Base-by-base conservation (phyloP, 2,797 vertebrate species). In the Esox lucius region DNA sequence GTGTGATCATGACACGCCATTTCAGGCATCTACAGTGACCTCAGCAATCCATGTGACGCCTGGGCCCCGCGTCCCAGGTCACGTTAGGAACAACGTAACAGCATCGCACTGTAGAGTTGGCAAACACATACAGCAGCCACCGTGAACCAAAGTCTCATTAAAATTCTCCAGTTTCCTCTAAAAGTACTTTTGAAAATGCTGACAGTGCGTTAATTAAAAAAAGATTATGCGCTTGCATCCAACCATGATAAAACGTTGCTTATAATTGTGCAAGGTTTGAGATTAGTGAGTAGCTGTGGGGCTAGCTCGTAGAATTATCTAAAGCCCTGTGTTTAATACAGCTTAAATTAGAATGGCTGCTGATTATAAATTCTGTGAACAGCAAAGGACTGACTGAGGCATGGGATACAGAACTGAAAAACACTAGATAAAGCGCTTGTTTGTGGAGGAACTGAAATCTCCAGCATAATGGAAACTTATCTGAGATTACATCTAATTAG, bases 191-290 rank as follows among this genome's bases (percentile, higher is more conserved):
- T 64, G 35, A 22, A 72, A 75, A 74, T 67, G 46, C 72, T 77
- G 46, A 75, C 70, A 80, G 15, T 73, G 61, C 48, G 39, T 74
- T 26, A 56, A 78, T 72, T 73, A 51, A 75, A 39, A 67, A 72
- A 56, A 69, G 59, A 70, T 62, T 19, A 70, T 28, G 31, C 46
- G 69, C 72, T 67, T 19, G 15, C 16, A 66, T 78, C 62, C 7
- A 8, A 33, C n/a, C 39, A 49, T 16, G 53, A 75, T 16, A 65
- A 73, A 24, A 68, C 1, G 1, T 19, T 46, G 19, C n/a, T 17
- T 31, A 65, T n/a, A 28, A 64, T 31, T 66, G 24, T 73, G 61
- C 7, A 28, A 19, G 8, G 59, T 73, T 19, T 73, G 61, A 69
- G 73, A 33, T 69, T 65, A 31, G 51, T 69, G 17, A n/a, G 72